Evolutionary conservation across 2,797 vertebrate genomes (phyloP), one percentile per base, ranked within the genome.

Genomic region (Morus bassanus): DNA sequence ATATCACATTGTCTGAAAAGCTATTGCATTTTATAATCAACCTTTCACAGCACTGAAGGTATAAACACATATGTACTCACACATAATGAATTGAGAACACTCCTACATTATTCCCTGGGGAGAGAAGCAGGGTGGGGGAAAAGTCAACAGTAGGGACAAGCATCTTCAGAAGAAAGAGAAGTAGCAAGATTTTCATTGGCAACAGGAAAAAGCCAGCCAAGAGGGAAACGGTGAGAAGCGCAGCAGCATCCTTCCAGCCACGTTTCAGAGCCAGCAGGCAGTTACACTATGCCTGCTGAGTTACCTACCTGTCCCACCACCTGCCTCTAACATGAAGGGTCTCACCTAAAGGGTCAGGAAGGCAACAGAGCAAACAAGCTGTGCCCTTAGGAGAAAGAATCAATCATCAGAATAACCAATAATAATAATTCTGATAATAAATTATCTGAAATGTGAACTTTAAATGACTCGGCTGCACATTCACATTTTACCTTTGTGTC

Each of bases 141-240:
- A 72, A 60, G 27, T 12, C 22, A 56, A 28, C 51, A 87, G 18
- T 1, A 9, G 5, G 15, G 31, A 65, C 46, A 48, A 54, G 3
- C 24, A 54, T 19, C 16, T 69, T 60, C 25, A 54, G 37, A 60
- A 72, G 76, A 81, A 43, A 67, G 18, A 82, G n/a, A 51, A 77
- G 46, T 10, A 73, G 39, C 8, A 63, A 37, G 43, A 57, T 37
- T 81, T 67, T 45, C 25, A 25, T 28, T 7, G 18, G 19, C 12
- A 30, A 25, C 10, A 53, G 16, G 23, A 50, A 33, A 69, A 16
- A 39, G 10, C 21, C 21, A 67, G 45, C 35, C 79, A 67, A 76
- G 37, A 80, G 14, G 10, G 19, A 64, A 76, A 39, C 0, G 0
- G 31, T 10, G 23, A 46, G 27, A 69, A 70, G 23, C 1, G 0